These are phyloP conservation scores for Dasypolia templi DNA, from an alignment of 2,888 invertebrate species.

Conservation along the genomic window DNA sequence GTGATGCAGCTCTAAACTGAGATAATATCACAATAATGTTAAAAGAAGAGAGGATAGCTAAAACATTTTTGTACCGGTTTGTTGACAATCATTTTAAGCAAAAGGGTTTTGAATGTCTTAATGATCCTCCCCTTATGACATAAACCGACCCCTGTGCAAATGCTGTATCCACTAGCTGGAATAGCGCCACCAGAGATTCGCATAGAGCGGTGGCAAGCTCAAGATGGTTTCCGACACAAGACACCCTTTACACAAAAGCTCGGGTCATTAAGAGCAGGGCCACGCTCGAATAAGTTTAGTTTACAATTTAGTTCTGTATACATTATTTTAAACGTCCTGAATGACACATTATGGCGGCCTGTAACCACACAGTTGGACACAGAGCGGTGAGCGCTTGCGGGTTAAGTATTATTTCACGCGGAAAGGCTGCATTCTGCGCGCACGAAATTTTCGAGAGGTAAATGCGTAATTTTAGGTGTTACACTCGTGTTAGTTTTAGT, in stretches of 20 bases:
- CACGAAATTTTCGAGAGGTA: neutral
- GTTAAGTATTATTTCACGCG: slow-evolving; percentile 1
- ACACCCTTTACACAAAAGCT: too few species aligned
- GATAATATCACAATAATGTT: neutral
- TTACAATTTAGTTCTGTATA: neutral
- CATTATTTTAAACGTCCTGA: neutral
- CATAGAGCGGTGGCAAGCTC: too few species aligned
- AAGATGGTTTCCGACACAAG: too few species aligned
- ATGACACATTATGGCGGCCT: neutral
- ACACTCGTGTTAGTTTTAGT: neutral
- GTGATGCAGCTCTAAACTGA: slow-evolving; percentile 12
- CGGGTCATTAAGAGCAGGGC: too few species aligned
- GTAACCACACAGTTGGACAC: neutral
- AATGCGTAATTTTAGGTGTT: neutral
- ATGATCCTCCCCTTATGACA: too few species aligned
- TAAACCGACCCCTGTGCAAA: too few species aligned
- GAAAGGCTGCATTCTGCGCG: neutral
- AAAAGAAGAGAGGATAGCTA: neutral
- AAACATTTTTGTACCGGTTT: neutral
- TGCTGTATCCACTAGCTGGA: too few species aligned
- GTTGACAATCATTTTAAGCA: slow-evolving; percentile 8
- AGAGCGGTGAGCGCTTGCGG: slow-evolving; percentile 5
- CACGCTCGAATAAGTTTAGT: too few species aligned
- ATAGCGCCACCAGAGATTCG: too few species aligned
- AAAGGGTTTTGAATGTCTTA: too few species aligned